Conservation (phyloP, 2,113 vertebrate genomes). For the Gymnorhina tibicen region DNA sequence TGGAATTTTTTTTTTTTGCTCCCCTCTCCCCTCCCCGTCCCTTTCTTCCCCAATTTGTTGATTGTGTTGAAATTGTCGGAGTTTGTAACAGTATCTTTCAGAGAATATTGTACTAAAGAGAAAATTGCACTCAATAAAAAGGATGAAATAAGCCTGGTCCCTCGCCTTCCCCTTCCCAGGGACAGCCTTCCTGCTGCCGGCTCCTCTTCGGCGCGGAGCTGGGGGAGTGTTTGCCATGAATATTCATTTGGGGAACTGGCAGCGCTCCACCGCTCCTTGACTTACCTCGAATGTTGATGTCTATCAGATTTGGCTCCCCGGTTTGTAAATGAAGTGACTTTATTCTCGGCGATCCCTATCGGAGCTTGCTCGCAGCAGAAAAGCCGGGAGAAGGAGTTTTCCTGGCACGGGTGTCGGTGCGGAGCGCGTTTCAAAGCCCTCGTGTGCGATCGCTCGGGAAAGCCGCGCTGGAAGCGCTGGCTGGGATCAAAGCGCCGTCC, state of each 20-base stretch:
- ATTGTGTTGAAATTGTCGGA: slow-evolving; percentile 77
- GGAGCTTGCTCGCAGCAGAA: neutral
- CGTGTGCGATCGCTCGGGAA: neutral
- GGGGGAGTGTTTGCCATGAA: neutral
- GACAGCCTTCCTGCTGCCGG: neutral
- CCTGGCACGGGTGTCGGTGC: neutral
- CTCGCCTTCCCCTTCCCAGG: slow-evolving; percentile 22
- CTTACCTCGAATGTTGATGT: neutral
- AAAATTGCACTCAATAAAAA: slow-evolving; percentile 84
- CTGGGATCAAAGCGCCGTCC: neutral
- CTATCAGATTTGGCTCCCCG: neutral
- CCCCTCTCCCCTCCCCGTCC: neutral
- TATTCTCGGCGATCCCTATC: neutral
- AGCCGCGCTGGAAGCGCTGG: neutral
- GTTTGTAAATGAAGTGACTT: slow-evolving; percentile 3
- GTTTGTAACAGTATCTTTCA: slow-evolving; percentile 79
- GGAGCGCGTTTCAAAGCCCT: neutral
- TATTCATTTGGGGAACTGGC: slow-evolving; percentile 18
- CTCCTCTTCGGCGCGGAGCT: neutral
- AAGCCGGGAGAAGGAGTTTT: neutral
- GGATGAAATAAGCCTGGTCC: slow-evolving; percentile 42
- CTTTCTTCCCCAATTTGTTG: slow-evolving; percentile 60
- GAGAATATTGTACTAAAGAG: slow-evolving; percentile 77
- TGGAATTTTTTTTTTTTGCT: slow-evolving; percentile 33
- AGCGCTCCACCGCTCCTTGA: neutral